Conservation (phyloP, 2,888 invertebrate species). For the Lingula anatina region DNA sequence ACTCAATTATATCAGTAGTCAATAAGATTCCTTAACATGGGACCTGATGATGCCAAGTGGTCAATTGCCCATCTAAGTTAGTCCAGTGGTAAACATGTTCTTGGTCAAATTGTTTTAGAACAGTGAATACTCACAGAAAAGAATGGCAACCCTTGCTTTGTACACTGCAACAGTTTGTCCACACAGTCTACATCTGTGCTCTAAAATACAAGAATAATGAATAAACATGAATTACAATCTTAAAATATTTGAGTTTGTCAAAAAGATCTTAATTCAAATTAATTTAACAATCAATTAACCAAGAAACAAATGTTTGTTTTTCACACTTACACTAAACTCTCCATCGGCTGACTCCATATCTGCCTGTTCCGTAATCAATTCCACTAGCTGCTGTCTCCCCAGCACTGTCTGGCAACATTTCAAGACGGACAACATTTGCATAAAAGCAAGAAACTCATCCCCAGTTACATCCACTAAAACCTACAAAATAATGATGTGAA, state of each 20-base stretch:
- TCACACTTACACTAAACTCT: conserved; percentile 49
- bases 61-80: too few species aligned
- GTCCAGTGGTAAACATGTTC: too few species aligned
- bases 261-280: too few species aligned
- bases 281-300: too few species aligned
- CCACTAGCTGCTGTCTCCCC: conserved; percentile 82
- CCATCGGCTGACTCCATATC: conserved; percentile 74
- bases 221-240: too few species aligned
- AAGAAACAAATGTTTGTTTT: too few species aligned
- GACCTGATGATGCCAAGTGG: too few species aligned
- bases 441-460: conserved; percentile 84
- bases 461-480: conserved; percentile 70
- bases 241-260: too few species aligned
- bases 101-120: too few species aligned
- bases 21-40: too few species aligned
- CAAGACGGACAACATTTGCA: conserved; percentile 78
- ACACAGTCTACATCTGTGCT: conserved; percentile 51
- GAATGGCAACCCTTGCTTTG: conserved; percentile 77
- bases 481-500: conserved; percentile 23
- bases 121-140: conserved; percentile 71
- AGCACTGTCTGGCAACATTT: conserved; percentile 73
- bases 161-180: conserved; percentile 78
- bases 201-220: conserved; percentile 25
- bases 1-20: too few species aligned
- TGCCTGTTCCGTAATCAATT: conserved; percentile 79